Evolutionary conservation across 2,888 invertebrate species (phyloP).

Genomic region (Dorcus parallelipipedus): DNA sequence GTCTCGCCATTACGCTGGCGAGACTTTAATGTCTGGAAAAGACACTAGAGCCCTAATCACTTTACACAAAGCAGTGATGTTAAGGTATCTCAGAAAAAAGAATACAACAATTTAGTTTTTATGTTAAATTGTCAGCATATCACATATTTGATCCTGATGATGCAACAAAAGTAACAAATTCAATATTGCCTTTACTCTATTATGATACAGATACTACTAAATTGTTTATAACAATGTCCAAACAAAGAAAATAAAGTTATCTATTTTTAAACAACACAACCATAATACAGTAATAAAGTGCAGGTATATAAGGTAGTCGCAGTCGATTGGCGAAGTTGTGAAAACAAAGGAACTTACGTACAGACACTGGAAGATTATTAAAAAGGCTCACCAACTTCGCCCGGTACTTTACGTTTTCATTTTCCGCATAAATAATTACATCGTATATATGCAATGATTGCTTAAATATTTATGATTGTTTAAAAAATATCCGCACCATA

Average conservation of each 20-base stretch:
- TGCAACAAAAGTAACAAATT: slow-evolving; percentile 26
- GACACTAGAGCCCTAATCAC: neutral
- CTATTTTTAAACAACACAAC: slow-evolving; percentile 36
- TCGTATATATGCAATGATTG: slow-evolving; percentile 13
- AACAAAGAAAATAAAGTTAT: slow-evolving; percentile 31
- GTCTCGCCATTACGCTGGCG: neutral
- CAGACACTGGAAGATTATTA: slow-evolving; percentile 30
- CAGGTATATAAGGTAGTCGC: slow-evolving; percentile 33
- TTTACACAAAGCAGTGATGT: slow-evolving; percentile 17
- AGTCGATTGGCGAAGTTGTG: slow-evolving; percentile 27
- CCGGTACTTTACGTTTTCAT: slow-evolving; percentile 15
- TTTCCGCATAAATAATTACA: slow-evolving; percentile 3
- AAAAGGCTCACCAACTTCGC: slow-evolving; percentile 26
- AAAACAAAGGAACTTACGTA: slow-evolving; percentile 33
- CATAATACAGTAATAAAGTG: slow-evolving; percentile 30
- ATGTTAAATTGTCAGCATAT: slow-evolving; percentile 44
- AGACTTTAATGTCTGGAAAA: neutral
- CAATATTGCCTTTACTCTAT: slow-evolving; percentile 38
- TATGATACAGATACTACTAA: slow-evolving; percentile 10
- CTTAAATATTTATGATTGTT: slow-evolving; percentile 25
- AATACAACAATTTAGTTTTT: slow-evolving; percentile 29
- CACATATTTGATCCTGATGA: slow-evolving; percentile 36
- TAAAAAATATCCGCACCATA: slow-evolving; percentile 23
- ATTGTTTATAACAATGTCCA: slow-evolving; percentile 23
- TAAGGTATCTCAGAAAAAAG: slow-evolving; percentile 33